Percentiles rank a stretch among this genome's conserved stretches.
phyloP scores from a whole-genome alignment of 2,888 invertebrate genomes.

The Cenopis cana region DNA sequence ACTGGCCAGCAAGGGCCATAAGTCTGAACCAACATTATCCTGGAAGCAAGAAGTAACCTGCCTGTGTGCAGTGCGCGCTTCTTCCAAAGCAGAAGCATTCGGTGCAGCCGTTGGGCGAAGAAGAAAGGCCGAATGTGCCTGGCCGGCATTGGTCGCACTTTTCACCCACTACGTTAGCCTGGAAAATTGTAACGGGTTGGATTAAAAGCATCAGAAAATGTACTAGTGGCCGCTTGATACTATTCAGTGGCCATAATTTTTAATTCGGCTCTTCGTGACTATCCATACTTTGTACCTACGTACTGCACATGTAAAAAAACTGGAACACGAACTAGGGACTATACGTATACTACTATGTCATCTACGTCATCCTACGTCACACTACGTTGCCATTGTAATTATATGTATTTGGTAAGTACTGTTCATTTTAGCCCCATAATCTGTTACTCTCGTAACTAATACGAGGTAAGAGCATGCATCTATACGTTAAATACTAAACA shows the following conservation, averaged over 20 bases:
- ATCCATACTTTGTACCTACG: too few species aligned
- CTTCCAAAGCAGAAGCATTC: conserved; percentile 98
- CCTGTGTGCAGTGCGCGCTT: conserved; percentile 91
- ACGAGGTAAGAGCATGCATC: too few species aligned
- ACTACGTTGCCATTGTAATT: too few species aligned
- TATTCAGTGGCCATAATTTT: not conserved
- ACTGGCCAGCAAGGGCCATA: not conserved
- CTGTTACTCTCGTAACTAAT: too few species aligned
- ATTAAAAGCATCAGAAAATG: not conserved
- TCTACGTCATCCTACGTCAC: too few species aligned
- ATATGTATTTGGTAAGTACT: too few species aligned
- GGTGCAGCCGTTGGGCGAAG: conserved; percentile 95
- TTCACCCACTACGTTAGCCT: conserved; percentile 93
- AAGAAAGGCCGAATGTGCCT: conserved; percentile 94
- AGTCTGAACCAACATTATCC: not conserved
- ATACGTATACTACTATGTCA: too few species aligned
- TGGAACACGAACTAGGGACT: too few species aligned
- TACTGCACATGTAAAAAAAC: too few species aligned
- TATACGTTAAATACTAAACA: too few species aligned
- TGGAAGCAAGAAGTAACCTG: conserved; percentile 80
- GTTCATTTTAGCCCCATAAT: too few species aligned
- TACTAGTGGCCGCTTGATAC: not conserved
- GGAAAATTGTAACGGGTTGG: conserved; percentile 29
- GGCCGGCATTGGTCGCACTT: conserved; percentile 93
- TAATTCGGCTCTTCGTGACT: too few species aligned